Conservation (phyloP, 2,888 invertebrate species). For the Acleris literana region DNA sequence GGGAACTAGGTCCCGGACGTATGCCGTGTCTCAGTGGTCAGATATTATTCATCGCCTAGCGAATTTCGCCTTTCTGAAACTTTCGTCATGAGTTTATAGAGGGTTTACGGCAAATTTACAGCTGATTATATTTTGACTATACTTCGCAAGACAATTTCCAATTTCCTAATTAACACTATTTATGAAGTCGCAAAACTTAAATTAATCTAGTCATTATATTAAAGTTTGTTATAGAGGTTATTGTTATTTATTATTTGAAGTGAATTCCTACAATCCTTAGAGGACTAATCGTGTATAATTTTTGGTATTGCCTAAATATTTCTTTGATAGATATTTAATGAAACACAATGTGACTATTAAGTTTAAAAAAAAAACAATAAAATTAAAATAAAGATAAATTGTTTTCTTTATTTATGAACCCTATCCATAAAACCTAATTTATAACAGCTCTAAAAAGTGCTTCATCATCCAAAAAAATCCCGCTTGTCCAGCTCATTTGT, state of each 20-base stretch:
- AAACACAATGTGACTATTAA: slow-evolving; percentile 73
- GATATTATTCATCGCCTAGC: slow-evolving; percentile 23
- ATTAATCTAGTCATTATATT: slow-evolving; percentile 77
- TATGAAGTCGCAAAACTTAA: slow-evolving; percentile 66
- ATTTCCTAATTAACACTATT: slow-evolving; percentile 70
- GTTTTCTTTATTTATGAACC: neutral
- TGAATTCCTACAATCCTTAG: slow-evolving; percentile 67
- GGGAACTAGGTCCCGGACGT: neutral
- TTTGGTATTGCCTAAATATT: slow-evolving; percentile 55
- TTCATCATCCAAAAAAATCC: neutral
- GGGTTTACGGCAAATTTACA: slow-evolving; percentile 9
- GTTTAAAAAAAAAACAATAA: slow-evolving; percentile 60
- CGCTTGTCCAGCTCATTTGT: slow-evolving; percentile 9
- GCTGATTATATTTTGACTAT: slow-evolving; percentile 38
- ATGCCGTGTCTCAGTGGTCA: slow-evolving; percentile 31
- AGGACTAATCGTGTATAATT: slow-evolving; percentile 65
- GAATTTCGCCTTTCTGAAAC: neutral
- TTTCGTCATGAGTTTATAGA: neutral
- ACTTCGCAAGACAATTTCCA: slow-evolving; percentile 71
- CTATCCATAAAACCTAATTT: neutral
- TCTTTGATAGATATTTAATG: slow-evolving; percentile 67
- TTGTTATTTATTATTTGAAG: slow-evolving; percentile 66
- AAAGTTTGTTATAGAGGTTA: slow-evolving; percentile 74
- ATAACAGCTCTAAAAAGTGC: no score
- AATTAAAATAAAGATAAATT: slow-evolving; percentile 26